Evolutionary conservation across 2,888 invertebrate species (phyloP).

Genomic region (Apodemia duryi): DNA sequence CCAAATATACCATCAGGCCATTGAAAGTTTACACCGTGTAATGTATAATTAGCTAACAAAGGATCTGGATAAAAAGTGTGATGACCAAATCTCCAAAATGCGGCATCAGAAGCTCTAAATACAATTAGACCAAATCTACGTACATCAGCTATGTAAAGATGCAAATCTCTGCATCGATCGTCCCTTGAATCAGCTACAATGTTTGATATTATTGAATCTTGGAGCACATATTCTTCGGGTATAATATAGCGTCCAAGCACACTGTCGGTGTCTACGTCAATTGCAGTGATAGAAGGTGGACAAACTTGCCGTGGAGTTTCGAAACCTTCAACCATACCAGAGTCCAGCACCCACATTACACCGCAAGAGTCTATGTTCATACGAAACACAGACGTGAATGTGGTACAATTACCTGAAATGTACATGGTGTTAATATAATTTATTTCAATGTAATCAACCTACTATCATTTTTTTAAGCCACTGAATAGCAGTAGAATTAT

Average conservation of each 20-base stretch:
- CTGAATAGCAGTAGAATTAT: too few species aligned
- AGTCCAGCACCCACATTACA: constrained; percentile 89
- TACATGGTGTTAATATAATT: constrained; percentile 15
- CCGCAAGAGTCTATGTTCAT: constrained; percentile 87
- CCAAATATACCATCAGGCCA: constrained; percentile 92
- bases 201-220: constrained; percentile 84
- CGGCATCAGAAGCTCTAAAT: constrained; percentile 78
- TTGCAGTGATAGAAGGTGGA: constrained; percentile 86
- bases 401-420: constrained; percentile 66
- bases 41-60: constrained; percentile 84
- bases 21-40: constrained; percentile 87
- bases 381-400: constrained; percentile 89
- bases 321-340: constrained; percentile 86
- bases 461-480: too few species aligned
- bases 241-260: constrained; percentile 82
- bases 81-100: constrained; percentile 84
- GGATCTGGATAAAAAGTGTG: constrained; percentile 86
- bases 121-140: constrained; percentile 83
- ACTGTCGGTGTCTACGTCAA: constrained; percentile 83
- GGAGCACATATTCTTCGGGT: constrained; percentile 82
- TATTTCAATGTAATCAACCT: not conserved
- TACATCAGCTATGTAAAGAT: constrained; percentile 85
- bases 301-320: constrained; percentile 83
- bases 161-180: constrained; percentile 80
- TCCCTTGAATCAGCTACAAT: constrained; percentile 83